Percentiles rank a stretch among this genome's conserved stretches.
Conservation (phyloP, 2,113 vertebrate species). For the Gasterosteus nipponicus region DNA sequence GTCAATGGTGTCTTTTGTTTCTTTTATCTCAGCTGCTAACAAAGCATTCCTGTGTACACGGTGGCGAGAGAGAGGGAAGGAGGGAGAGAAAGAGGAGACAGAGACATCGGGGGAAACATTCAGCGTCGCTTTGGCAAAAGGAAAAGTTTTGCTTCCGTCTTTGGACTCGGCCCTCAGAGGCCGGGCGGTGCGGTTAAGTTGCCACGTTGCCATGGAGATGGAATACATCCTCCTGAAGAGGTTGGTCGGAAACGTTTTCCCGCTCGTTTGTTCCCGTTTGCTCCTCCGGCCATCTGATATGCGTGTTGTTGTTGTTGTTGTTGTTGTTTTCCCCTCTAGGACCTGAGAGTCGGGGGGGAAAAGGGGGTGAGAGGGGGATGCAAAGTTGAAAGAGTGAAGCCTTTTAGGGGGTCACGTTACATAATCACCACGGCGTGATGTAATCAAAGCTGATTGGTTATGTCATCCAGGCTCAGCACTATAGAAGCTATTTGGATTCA, state of each 20-base stretch:
- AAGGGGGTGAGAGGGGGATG: conserved; percentile 29
- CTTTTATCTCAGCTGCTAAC: conserved; percentile 78
- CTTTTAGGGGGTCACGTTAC: conserved; percentile 42
- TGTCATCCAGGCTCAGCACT: conserved; percentile 31
- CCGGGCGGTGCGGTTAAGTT: conserved; percentile 40
- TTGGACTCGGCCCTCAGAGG: conserved; percentile 37
- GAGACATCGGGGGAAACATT: conserved; percentile 54
- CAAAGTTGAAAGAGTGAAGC: conserved; percentile 46
- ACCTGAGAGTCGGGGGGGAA: not conserved
- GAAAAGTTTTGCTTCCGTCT: conserved; percentile 61
- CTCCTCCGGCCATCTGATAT: conserved; percentile 43
- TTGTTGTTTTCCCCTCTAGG: not conserved
- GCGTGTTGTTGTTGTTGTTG: not conserved
- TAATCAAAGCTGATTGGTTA: conserved; percentile 67
- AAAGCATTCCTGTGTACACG: conserved; percentile 81
- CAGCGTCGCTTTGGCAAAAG: conserved; percentile 40
- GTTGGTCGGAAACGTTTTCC: conserved; percentile 52
- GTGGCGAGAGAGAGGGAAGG: conserved; percentile 43
- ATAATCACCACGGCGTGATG: conserved; percentile 53
- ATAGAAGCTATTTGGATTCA: conserved; percentile 25
- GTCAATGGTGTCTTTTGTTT: conserved; percentile 81
- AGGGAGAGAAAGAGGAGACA: conserved; percentile 11
- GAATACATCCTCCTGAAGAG: conserved; percentile 70
- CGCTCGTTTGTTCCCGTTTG: conserved; percentile 35
- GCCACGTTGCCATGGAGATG: conserved; percentile 68